Evolutionary conservation across 2,797 vertebrate genomes (phyloP), one percentile per base, ranked within the genome.

Genomic region (Sebastes reedi): DNA sequence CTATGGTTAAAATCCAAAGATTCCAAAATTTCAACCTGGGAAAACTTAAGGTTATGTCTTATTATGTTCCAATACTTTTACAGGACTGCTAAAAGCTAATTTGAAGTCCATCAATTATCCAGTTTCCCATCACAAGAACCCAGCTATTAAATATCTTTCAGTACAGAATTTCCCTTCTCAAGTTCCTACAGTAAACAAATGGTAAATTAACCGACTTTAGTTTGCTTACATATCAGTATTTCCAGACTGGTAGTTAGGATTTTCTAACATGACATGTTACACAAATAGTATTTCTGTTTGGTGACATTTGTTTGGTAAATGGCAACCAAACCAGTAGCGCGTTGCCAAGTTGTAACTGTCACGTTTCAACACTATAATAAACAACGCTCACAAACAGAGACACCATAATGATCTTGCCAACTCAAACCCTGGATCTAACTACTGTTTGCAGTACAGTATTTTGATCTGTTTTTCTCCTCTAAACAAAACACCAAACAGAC

Each of bases 401-500:
- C 7, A 25, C 32, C 29, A 4, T 25, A 56, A 50, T 27, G 4
- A 4, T 6, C n/a, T 67, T 62, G 20, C 36, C 42, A 30, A 60
- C 18, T 62, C 9, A 34, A 55, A 32, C 30, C 16, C n/a, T 5
- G 3, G 2, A 55, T 24, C 6, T 61, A 7, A 34, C 20, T 7
- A 54, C 1, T 46, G 24, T 39, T 14, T 59, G 65, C 32, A n/a
- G 16, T 67, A 11, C 6, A 36, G 8, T 10, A 29, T 29, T 58
- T 20, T 10, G 6, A 8, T 50, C 14, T 32, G 24, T 70, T 46
- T 78, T 46, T 36, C 16, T 27, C 10, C 12, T 52, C 39, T 34
- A 24, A 67, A 46, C 16, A 67, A 66, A 82, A 70, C 24, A 55
- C 72, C n/a, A 66, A 69, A 80, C 60, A 71, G 36, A 71, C 74